These are phyloP conservation scores for Hirtodrosophila trivittata DNA, from an alignment of 2,888 invertebrate species.

Conservation along the genomic window DNA sequence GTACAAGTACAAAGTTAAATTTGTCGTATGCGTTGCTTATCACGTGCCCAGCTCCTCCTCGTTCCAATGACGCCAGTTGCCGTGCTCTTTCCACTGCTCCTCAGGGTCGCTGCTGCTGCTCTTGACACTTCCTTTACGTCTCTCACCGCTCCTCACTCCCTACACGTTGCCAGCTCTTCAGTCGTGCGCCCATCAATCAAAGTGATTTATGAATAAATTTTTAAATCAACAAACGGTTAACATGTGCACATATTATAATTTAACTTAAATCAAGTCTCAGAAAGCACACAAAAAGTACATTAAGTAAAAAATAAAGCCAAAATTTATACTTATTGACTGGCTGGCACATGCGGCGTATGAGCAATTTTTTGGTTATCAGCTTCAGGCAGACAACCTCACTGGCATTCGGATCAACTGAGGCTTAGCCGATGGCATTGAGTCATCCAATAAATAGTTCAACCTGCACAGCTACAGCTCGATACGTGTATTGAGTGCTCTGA, in stretches of 20 bases:
- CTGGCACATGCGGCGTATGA: no score
- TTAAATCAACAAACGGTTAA: conserved; percentile 40
- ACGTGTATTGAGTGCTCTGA: conserved; percentile 22
- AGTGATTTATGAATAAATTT: conserved; percentile 62
- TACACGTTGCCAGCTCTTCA: not conserved
- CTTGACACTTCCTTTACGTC: no score
- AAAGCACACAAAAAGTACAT: no score
- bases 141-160: no score
- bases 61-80: conserved; percentile 12
- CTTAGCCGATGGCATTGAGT: conserved; percentile 27
- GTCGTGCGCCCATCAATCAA: conserved; percentile 61
- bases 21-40: conserved; percentile 28
- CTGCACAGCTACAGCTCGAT: not conserved
- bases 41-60: conserved; percentile 57
- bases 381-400: conserved; percentile 7
- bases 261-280: no score
- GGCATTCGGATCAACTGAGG: conserved; percentile 29
- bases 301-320: no score
- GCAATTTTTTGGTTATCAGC: conserved; percentile 11
- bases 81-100: no score
- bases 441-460: conserved; percentile 10
- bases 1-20: conserved; percentile 15
- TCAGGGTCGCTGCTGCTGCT: not conserved
- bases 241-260: conserved; percentile 25
- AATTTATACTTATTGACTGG: no score